Conservation (phyloP, 2,797 vertebrate species). For the Enteromius argenteus region DNA sequence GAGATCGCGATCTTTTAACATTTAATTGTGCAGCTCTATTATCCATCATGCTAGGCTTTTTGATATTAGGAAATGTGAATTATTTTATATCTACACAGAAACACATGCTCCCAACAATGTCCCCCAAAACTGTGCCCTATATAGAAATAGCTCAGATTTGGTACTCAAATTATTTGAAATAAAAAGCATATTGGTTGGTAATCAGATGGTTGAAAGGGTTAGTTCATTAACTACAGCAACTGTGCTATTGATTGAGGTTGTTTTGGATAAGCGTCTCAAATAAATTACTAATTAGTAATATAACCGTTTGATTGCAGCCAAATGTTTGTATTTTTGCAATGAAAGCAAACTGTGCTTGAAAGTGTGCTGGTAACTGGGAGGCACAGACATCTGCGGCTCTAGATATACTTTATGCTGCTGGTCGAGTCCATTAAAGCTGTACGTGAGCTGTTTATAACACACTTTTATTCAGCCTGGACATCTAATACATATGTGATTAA, state of each 20-base stretch:
- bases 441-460: not conserved
- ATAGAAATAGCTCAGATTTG: not conserved
- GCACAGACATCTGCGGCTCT: not conserved
- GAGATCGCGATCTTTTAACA: too few relatives aligned
- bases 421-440: not conserved
- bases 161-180: not conserved
- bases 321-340: not conserved
- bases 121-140: not conserved
- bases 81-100: not conserved
- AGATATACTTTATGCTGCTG: not conserved
- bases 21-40: too few relatives aligned
- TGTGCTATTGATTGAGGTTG: not conserved
- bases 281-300: not conserved
- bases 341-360: not conserved
- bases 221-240: not conserved
- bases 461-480: not conserved
- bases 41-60: not conserved
- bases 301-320: not conserved
- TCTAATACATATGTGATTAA: not conserved
- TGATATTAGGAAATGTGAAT: not conserved
- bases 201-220: not conserved
- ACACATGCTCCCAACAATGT: not conserved
- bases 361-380: not conserved
- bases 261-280: not conserved
- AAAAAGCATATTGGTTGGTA: not conserved